Evolutionary conservation across 1,140 invertebrate species (phyloP).

Genomic region (Anoplophora glabripennis): DNA sequence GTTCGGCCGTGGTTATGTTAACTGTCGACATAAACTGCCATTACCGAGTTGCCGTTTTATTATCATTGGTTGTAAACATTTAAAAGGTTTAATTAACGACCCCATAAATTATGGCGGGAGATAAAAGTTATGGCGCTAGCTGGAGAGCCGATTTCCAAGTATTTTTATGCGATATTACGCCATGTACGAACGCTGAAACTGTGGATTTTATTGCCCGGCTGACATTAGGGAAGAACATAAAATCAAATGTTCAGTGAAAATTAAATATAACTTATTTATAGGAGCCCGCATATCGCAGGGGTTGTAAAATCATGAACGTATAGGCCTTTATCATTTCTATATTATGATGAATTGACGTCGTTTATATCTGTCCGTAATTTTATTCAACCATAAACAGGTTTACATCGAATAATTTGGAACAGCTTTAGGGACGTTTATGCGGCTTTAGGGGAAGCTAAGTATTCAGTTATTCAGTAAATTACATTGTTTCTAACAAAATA

Average conservation of each 20-base stretch:
- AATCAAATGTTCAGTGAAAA: slow-evolving; percentile 11
- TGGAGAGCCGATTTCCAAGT: background rate
- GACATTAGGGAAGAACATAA: slow-evolving; percentile 3
- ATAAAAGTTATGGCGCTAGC: slow-evolving; percentile 5
- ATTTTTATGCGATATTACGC: slow-evolving; percentile 3
- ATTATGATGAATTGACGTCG: too few species aligned
- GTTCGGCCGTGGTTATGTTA: slow-evolving; percentile 13
- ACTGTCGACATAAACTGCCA: slow-evolving; percentile 21
- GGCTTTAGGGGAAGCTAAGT: too few species aligned
- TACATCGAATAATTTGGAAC: too few species aligned
- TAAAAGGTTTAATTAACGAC: slow-evolving; percentile 32
- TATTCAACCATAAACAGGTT: too few species aligned
- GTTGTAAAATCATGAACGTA: too few species aligned
- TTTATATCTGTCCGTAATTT: too few species aligned
- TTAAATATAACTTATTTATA: background rate
- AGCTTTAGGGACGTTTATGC: too few species aligned
- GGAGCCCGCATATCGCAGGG: too few species aligned
- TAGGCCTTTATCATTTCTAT: too few species aligned
- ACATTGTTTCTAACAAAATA: too few species aligned
- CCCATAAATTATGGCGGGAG: slow-evolving; percentile 23
- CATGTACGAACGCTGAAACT: background rate
- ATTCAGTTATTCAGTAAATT: too few species aligned
- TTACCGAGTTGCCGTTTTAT: slow-evolving; percentile 22
- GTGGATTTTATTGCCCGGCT: slow-evolving; percentile 3
- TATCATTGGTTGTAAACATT: slow-evolving; percentile 28